Base-by-base conservation (phyloP, 2,113 vertebrate genomes). In the Microcebus lehilahytsara region DNA sequence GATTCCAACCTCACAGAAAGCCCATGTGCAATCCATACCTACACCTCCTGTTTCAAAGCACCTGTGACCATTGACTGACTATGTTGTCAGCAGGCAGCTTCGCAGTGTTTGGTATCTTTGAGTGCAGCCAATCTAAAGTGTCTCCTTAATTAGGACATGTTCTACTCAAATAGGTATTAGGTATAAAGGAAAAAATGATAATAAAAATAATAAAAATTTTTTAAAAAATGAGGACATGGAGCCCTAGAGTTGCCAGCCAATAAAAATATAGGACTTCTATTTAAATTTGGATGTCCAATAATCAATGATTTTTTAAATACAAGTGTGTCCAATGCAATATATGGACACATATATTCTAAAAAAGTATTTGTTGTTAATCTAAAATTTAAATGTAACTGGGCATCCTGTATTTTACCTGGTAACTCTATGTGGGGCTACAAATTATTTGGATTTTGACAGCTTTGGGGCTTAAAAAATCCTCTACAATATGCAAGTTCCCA, bases 281-380 rank as follows among this genome's bases (percentile, higher is more conserved):
- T 83, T 84, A 69, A 51, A 51, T 72, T 5, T 78, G 64, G 91
- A 81, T 95, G 88, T 92, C 67, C 95, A 87, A 49, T n/a, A 86
- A 90, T 87, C 4, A 23, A n/a, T 75, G 9, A 12, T 25, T 81
- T 53, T 77, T 89, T 81, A 72, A 84, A 25, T 83, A 17, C 5
- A 49, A 37, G 19, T 60, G 51, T 51, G 34, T n/a, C 46, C 37
- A 16, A 51, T 19, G 12, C 3, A 79, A 69, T 32, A 67, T 75
- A n/a, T 71, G 30, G 3, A 84, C 1, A 84, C 46, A 64, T 1
- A 0, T 62, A 34, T 32, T 74, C 32, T 32, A 72, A 79, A 95
- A 90, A 69, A 80, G 75, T 40, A 53, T 25, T 75, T 72, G 56
- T 84, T 69, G 34, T 85, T 83, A 88, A 60, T 62, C 37, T 92